Evolutionary conservation across 1,140 invertebrate species (phyloP).

Genomic region (Bombus terrestris): DNA sequence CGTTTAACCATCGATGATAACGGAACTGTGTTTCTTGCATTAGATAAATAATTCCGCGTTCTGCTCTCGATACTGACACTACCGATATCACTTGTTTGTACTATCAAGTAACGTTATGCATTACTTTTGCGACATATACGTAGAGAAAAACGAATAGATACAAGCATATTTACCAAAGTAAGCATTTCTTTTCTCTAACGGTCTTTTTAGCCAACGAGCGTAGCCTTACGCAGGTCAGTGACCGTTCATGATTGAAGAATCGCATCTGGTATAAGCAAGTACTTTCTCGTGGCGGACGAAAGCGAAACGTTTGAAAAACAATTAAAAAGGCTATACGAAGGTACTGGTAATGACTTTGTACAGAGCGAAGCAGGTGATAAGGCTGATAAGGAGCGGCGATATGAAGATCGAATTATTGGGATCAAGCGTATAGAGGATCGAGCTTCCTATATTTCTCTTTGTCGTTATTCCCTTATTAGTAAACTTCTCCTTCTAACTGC

Average conservation of each 20-base stretch:
- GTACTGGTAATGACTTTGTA: too few species aligned
- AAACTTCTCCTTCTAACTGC: too few species aligned
- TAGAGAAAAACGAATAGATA: neutral
- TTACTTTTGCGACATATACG: neutral
- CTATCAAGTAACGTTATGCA: neutral
- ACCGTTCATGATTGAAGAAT: neutral
- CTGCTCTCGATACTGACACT: too few species aligned
- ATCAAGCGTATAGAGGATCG: neutral
- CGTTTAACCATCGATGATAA: neutral
- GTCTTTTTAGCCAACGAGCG: neutral
- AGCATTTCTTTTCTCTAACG: neutral
- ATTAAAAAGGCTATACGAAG: neutral
- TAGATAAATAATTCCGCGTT: neutral
- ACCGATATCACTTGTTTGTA: neutral
- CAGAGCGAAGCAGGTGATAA: neutral
- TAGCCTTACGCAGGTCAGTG: conserved; percentile 14
- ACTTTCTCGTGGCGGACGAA: neutral
- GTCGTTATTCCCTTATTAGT: too few species aligned
- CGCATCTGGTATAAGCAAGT: neutral
- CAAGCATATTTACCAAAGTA: neutral
- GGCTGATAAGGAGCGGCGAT: neutral
- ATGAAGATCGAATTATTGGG: neutral
- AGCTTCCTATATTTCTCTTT: neutral
- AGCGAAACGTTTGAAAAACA: neutral
- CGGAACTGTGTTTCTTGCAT: neutral